Conservation (phyloP, 2,113 vertebrate species). For the Nibea albiflora region DNA sequence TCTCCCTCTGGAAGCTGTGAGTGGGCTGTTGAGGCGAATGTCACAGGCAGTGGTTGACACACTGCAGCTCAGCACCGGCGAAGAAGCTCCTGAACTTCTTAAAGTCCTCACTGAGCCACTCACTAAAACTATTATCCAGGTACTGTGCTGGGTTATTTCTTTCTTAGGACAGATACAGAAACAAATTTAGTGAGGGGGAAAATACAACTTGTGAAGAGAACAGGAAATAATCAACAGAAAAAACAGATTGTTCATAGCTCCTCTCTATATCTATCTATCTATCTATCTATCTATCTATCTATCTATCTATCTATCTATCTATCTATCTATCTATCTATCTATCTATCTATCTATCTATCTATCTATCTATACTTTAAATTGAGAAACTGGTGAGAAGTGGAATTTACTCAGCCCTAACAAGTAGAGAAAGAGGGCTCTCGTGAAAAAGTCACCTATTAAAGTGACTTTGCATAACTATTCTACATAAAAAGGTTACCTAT, state of each 20-base stretch:
- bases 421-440: not conserved
- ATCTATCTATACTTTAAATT: not conserved
- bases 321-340: too few species aligned
- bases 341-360: too few species aligned
- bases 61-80: slow-evolving; percentile 86
- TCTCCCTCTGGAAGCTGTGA: slow-evolving; percentile 86
- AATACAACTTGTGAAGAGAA: not conserved
- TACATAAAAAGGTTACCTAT: slow-evolving; percentile 4
- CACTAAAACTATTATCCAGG: slow-evolving; percentile 90
- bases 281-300: too few species aligned
- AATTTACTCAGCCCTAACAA: not conserved
- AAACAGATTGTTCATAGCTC: too few species aligned
- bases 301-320: too few species aligned
- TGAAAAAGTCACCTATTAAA: slow-evolving; percentile 3
- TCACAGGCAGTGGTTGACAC: slow-evolving; percentile 82
- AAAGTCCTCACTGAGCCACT: slow-evolving; percentile 93
- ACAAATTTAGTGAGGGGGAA: not conserved
- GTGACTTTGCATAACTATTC: not conserved
- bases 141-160: slow-evolving; percentile 45
- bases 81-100: slow-evolving; percentile 88
- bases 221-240: not conserved
- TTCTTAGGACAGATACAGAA: not conserved
- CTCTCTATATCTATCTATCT: too few species aligned
- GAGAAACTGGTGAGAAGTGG: not conserved
- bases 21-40: slow-evolving; percentile 85